A percentile compares a stretch with the other conserved stretches of the same genome.
These are phyloP conservation scores for Sardina pilchardus DNA, from an alignment of 2,113 vertebrate species.

Conservation along the genomic window DNA sequence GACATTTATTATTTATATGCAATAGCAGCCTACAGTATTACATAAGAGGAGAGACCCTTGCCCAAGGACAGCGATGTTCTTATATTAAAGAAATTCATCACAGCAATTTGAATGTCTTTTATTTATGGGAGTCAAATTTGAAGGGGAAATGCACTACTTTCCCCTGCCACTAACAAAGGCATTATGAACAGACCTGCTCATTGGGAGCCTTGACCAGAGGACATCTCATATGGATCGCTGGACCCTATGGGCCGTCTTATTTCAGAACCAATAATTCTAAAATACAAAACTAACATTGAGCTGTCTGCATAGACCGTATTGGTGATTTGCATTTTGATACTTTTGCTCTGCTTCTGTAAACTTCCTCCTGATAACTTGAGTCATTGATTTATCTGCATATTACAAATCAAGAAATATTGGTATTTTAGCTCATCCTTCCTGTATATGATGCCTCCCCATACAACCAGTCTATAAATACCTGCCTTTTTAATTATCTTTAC, in stretches of 20 bases:
- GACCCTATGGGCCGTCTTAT: neutral
- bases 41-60: neutral
- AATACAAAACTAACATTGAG: neutral
- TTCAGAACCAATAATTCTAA: too few relatives aligned
- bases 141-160: neutral
- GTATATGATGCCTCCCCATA: neutral
- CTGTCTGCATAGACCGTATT: neutral
- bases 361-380: neutral
- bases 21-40: conserved; percentile 28
- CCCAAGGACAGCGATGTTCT: conserved; percentile 26
- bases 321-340: neutral
- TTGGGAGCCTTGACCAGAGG: neutral
- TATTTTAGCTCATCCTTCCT: neutral
- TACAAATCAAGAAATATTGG: neutral
- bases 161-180: neutral
- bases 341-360: neutral
- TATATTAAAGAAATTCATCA: conserved; percentile 45
- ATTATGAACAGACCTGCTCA: neutral
- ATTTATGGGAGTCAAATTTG: neutral
- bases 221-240: neutral
- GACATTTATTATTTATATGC: conserved; percentile 41
- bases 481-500: too few relatives aligned
- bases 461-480: neutral
- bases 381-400: neutral
- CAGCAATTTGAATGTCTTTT: neutral